phyloP scores from a whole-genome alignment of 2,888 invertebrate genomes.

The Drosophila mulleri region DNA sequence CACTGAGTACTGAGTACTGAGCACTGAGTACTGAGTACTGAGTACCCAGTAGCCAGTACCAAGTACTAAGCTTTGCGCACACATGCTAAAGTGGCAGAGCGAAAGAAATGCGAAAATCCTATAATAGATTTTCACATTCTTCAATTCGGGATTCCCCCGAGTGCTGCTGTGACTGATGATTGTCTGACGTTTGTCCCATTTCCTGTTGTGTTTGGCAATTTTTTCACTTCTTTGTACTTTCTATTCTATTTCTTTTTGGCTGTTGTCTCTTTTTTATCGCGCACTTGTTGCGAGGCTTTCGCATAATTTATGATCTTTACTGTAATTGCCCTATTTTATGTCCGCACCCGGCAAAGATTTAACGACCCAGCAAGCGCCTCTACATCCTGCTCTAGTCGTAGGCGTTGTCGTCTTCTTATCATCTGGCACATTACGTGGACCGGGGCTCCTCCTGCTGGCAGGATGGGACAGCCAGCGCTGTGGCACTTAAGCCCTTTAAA shows the following conservation, averaged over 20 bases:
- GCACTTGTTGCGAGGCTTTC: constrained; percentile 69
- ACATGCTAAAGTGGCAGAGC: constrained; percentile 26
- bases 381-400: constrained; percentile 1
- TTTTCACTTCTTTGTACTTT: neutral
- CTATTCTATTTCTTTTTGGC: constrained; percentile 5
- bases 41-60: constrained; percentile 20
- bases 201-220: constrained; percentile 8
- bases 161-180: constrained; percentile 68
- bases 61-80: constrained; percentile 20
- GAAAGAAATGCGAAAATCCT: constrained; percentile 20
- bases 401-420: constrained; percentile 60
- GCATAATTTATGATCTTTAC: constrained; percentile 75
- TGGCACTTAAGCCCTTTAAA: constrained; percentile 73
- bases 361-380: constrained; percentile 34
- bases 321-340: constrained; percentile 75
- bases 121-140: constrained; percentile 39
- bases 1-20: constrained; percentile 8
- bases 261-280: constrained; percentile 52
- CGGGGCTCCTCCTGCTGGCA: neutral
- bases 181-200: constrained; percentile 51
- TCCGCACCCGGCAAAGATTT: constrained; percentile 60
- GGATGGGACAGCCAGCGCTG: constrained; percentile 22
- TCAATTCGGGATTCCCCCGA: constrained; percentile 53
- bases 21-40: constrained; percentile 23
- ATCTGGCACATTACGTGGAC: constrained; percentile 49